Evolutionary conservation across 2,797 vertebrate genomes (phyloP), one percentile per base, ranked within the genome.

Genomic region (Pyrocephalus nanus): DNA sequence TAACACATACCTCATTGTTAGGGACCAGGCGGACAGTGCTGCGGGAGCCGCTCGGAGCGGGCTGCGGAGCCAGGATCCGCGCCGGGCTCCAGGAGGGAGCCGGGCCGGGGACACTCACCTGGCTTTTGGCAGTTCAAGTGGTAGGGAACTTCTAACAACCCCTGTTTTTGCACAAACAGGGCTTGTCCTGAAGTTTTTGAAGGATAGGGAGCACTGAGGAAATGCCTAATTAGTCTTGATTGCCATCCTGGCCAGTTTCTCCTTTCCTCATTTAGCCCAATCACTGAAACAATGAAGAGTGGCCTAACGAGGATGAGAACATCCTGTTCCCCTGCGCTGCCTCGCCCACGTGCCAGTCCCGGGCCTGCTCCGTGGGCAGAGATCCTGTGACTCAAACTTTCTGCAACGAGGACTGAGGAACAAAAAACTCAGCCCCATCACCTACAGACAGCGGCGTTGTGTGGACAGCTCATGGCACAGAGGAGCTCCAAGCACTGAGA

Each of bases 1-100:
- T 97, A 97, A 98, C 98, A 98, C 97, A 98, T 97, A 98, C 96
- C 96, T 97, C 97, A 97, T 86, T 97, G 96, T 96, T 91, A 89
- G 95, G 85, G 66, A 40, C 51, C 70, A 38, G 70, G 95, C 73
- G 88, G 96, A 96, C 94, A 94, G 61, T n/a, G 61, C 86, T 29
- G 86, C 43, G 5, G 93, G 81, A 86, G 69, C 74, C 13, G 65
- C 90, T 90, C 11, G 50, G 61, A 84, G 29, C 5, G 18, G 83
- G 51, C 69, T 54, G 87, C 30, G 29, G 29, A 55, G 88, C 66
- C 30, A 58, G 92, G 91, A 55, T 78, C 51, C 8, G 14, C 19
- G n/a, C 66, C 53, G 30, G 57, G 38, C 93, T 92, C 54, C 36
- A 19, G 61, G 45, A 88, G 67, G 78, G 50, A 95, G 79, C 55